Base-by-base conservation (phyloP, 2,888 invertebrate species). In the Anagyrus pseudococci region DNA sequence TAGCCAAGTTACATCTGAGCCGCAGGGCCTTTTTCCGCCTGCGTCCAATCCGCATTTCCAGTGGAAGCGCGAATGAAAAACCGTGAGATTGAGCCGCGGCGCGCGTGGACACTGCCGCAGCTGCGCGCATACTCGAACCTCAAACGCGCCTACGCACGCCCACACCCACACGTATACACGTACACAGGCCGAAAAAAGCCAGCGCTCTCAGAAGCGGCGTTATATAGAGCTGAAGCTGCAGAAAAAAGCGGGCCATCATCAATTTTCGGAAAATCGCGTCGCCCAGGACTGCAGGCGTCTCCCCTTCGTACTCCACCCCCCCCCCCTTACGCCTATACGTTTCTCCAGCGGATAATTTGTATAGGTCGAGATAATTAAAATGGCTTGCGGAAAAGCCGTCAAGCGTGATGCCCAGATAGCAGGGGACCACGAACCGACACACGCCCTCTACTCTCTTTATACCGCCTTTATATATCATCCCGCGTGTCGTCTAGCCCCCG, bases 361-460 rank as follows among this genome's bases (percentile, higher is more conserved):
- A 68, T 57, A 56, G 62, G 55, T 60, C 61, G 74, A 72, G 72
- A 72, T 74, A 75, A 73, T 75, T 75, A 74, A 73, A 75, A 73
- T 71, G 71, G 70, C 69, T 68, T 70, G 70, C 68, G 70, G 72
- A 70, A 71, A 71, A 67, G 62, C 72, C 72, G 73, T 74, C 73
- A 73, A 67, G 70, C 71, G 71, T 75, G 72, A 72, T 69, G 70
- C 71, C 70, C 70, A 72, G 73, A 76, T 73, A 75, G 72, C 72
- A 72, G 67, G 71, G 58, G 57, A 58, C 47, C 56, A 58, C 68
- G 58, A 33, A 20, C 46, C 60, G 15, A 49, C 62, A 7, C 23
- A 33, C 19, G 17, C 23, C 10, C 41, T 22, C 23, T 46, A 40
- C 44, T 47, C 56, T 17, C 56, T 60, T 50, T 68, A 69, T n/a